Evolutionary conservation across 2,888 invertebrate genomes (phyloP), one percentile per base, ranked within the genome.

Genomic region (Cybosia mesomella): DNA sequence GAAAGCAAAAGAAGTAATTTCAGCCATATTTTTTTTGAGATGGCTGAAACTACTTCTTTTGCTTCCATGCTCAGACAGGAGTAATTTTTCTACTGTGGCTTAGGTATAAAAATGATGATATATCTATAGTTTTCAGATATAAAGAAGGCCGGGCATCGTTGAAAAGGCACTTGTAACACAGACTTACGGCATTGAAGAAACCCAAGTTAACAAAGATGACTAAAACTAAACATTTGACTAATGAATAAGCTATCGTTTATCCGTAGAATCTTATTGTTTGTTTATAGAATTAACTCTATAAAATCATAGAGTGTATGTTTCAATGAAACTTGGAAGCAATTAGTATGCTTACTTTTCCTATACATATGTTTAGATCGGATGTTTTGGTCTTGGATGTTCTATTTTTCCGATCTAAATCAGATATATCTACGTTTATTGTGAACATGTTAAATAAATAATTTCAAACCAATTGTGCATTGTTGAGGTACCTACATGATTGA

Each of bases 81-180:
- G n/a, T 39, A 39, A n/a, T n/a, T n/a, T n/a, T 11, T 9, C 11
- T 39, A 11, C 8, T 7, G 39, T 39, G 7, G 9, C 13, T 54
- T 11, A n/a, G 8, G 1, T 11, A 1, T n/a, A n/a, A n/a, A 1
- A 4, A n/a, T n/a, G n/a, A n/a, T n/a, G 13, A 5, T 28, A 15
- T 18, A 54, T 54, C 22, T 54, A 11, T 54, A 22, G 15, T 54
- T 66, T 67, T 49, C 88, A 96, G 96, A 83, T 99, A 99, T 92
- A 99, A 99, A 91, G 99, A 99, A 94, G 99, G 99, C 0, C 96
- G 98, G 64, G 98, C 0, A 99, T 99, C 81, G 93, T 99, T 71
- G 99, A 99, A 89, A 95, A 99, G 78, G 99, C 99, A 18, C 95
- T 99, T 13, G 98, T 99, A 24, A 98, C 98, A 4, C 99, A 99